Base-by-base conservation (phyloP, 2,888 invertebrate genomes). In the Busseola fusca region DNA sequence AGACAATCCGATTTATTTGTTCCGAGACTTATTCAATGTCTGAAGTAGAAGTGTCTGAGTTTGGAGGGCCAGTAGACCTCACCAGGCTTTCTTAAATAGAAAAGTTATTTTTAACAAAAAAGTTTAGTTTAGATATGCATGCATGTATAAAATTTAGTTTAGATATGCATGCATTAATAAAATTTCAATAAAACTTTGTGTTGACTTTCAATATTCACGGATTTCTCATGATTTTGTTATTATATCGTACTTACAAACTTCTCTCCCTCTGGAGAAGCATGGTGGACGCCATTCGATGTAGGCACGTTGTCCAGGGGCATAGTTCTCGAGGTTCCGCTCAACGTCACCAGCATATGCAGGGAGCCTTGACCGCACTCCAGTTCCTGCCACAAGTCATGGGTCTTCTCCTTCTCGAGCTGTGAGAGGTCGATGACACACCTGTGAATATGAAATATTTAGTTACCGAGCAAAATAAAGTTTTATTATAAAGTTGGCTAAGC, bases 321-420 rank as follows among this genome's bases (percentile, higher is more conserved):
- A n/a, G 75, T 83, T 54, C 91, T 86, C 1, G 88, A 87, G 0
- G 93, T 87, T 3, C 92, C 93, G 69, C 92, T 93, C 74, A 95
- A 82, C 0, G 95, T 95, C 59, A 95, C 84, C 76, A 95, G 86
- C 84, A 95, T 81, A 78, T 95, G 95, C 14, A 95, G 63, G 50
- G 91, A 89, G 0, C 95, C 95, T 81, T 90, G 92, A 2, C 95
- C 95, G 65, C 95, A 94, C 72, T 95, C 95, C 81, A 95, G 80
- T 69, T 93, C 91, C 75, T 92, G 93, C 94, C 95, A 95, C 16
- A 95, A 76, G 71, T 95, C 95, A 70, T 95, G 94, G 6, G 95
- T 95, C 82, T 91, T 93, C 83, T 95, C 95, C 69, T 91, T 93
- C 62, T 95, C 94, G 37, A 95, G 82, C 56, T 90, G 90, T 1